Base-by-base conservation (phyloP, 2,113 vertebrate species). In the Platanista minor region DNA sequence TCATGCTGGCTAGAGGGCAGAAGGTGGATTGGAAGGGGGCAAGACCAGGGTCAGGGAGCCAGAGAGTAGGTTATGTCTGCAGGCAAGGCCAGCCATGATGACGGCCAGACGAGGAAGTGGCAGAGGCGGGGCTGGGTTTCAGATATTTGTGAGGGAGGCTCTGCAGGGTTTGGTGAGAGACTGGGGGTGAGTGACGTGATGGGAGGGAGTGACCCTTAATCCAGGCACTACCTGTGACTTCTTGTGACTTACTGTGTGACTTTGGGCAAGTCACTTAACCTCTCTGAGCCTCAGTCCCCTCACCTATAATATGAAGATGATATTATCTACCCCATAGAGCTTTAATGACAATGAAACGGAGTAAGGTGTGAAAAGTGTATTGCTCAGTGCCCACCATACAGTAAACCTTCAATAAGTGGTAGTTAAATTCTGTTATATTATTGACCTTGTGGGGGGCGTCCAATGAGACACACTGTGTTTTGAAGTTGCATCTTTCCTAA, bases 241-340 rank as follows among this genome's bases (percentile, higher is more conserved):
- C 8, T 29, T 49, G 18, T 36, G 49, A 82, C 57, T 87, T 84
- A 8, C 52, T 91, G 75, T 59, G 86, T 81, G 75, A 21, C 20
- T 57, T 87, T n/a, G 8, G 29, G 23, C 8, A 46, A 29, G 43
- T 71, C 27, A 14, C 11, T 59, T 59, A 31, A 49, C 49, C 18
- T 87, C 80, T 84, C 62, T 90, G 91, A 85, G 39, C 77, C 57
- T 92, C 75, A 36, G 49, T 77, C 80, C 31, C 20, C 27, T 95
- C 14, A 29, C 17, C 43, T 80, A 3, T 23, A 49, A 62, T 43
- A 90, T 29, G 15, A 90, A 83, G 23, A 59, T 31, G n/a, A 21
- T 46, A 59, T 77, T 29, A 1, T 62, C 27, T 1, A 31, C 17
- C 52, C 29, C 11, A 3, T 39, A 49, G 3, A 57, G 31, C 10